phyloP scores from a whole-genome alignment of 2,888 invertebrate genomes.

The Glyphotaelius pellucidus region DNA sequence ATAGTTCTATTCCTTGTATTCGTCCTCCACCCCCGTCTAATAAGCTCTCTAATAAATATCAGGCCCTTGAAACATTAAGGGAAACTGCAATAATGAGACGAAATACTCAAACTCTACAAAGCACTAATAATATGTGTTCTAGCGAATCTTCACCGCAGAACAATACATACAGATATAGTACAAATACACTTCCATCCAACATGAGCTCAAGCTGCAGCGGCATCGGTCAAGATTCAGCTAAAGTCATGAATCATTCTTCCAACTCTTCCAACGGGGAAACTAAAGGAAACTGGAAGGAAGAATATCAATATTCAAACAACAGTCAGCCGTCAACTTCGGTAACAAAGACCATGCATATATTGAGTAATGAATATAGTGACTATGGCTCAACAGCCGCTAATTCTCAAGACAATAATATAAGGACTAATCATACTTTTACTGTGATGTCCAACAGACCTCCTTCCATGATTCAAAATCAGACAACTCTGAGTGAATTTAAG shows the following conservation, averaged over 20 bases:
- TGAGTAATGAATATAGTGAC: conserved; percentile 43
- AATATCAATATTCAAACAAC: conserved; percentile 36
- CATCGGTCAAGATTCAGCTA: conserved; percentile 45
- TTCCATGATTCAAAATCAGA: conserved; percentile 60
- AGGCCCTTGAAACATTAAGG: conserved; percentile 61
- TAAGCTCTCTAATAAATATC: conserved; percentile 68
- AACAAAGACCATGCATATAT: conserved; percentile 36
- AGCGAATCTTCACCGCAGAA: conserved; percentile 50
- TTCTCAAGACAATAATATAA: conserved; percentile 48
- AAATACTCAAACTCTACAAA: conserved; percentile 38
- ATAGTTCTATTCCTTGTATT: conserved; percentile 53
- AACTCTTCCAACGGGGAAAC: conserved; percentile 29
- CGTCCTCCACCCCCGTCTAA: conserved; percentile 68
- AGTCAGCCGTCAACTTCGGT: conserved; percentile 28
- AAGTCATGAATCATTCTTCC: conserved; percentile 45
- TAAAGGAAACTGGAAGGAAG: conserved; percentile 47
- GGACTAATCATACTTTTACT: conserved; percentile 69
- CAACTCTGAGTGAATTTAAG: conserved; percentile 63
- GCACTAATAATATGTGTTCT: conserved; percentile 11
- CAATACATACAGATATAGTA: conserved; percentile 60
- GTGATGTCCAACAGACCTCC: conserved; percentile 71
- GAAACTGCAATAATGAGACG: conserved; percentile 50
- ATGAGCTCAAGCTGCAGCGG: conserved; percentile 49
- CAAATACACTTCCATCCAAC: conserved; percentile 58
- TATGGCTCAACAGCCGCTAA: conserved; percentile 19